phyloP scores from a whole-genome alignment of 2,797 vertebrate species.

The Sebastes variabilis region DNA sequence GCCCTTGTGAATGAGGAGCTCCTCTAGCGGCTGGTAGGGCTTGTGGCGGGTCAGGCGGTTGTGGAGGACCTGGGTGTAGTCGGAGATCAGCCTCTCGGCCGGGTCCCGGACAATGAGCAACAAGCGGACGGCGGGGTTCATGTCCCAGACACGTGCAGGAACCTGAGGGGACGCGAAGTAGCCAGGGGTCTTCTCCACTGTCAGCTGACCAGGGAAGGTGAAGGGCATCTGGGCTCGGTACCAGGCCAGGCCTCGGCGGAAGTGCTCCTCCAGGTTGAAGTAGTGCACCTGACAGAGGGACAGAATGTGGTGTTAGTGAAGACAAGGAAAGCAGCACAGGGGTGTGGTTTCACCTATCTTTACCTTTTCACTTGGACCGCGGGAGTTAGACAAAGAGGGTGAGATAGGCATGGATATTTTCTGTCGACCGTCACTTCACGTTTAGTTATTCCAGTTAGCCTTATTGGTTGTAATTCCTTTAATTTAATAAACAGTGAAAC shows the following conservation, averaged over 20 bases:
- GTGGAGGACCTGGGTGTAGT: constrained; percentile 89
- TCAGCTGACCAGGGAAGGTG: constrained; percentile 78
- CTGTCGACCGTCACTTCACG: no score
- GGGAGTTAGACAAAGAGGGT: no score
- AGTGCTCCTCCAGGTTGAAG: constrained; percentile 88
- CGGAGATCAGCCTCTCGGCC: constrained; percentile 84
- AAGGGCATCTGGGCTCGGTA: constrained; percentile 87
- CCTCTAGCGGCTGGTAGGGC: constrained; percentile 82
- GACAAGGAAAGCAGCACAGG: not conserved
- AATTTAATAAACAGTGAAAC: no score
- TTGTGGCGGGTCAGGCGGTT: constrained; percentile 83
- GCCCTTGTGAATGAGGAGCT: constrained; percentile 77
- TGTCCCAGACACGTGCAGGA: constrained; percentile 76
- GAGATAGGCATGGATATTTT: no score
- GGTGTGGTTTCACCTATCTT: no score
- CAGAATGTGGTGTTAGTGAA: not conserved
- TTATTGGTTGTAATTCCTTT: no score
- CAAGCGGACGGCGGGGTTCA: constrained; percentile 81
- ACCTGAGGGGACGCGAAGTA: constrained; percentile 83
- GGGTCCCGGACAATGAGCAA: constrained; percentile 86
- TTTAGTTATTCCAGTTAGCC: no score
- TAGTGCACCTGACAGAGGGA: constrained; percentile 79
- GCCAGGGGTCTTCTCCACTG: constrained; percentile 87
- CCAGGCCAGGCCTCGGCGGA: constrained; percentile 81
- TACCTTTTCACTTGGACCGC: no score